Conservation (phyloP, 2,888 invertebrate species). For the Acheta domesticus region DNA sequence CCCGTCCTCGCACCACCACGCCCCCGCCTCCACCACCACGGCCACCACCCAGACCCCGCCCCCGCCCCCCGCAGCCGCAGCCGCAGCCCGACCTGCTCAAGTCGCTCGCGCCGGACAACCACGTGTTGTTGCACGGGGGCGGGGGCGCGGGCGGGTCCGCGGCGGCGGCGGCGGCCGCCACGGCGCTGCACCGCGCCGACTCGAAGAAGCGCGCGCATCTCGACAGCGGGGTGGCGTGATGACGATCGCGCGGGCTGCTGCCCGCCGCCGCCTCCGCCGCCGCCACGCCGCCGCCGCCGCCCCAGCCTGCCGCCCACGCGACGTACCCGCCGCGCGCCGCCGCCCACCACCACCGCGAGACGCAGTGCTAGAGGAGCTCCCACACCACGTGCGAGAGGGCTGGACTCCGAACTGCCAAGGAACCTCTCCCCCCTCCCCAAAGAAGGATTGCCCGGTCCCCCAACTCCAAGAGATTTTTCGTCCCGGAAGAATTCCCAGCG, state of each 20-base stretch:
- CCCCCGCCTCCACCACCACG: not conserved
- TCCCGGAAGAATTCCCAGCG: too few relatives aligned
- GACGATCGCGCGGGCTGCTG: not conserved
- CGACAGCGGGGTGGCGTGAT: constrained; percentile 51
- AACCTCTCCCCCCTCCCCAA: too few relatives aligned
- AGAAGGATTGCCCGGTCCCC: too few relatives aligned
- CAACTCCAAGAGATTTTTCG: too few relatives aligned
- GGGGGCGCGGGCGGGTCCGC: constrained; percentile 32
- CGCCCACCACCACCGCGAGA: constrained; percentile 22
- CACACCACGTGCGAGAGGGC: not conserved
- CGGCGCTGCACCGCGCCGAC: constrained; percentile 49
- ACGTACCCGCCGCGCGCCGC: not conserved
- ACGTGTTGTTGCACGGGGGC: too few relatives aligned
- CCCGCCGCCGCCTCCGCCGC: not conserved
- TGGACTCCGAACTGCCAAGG: too few relatives aligned
- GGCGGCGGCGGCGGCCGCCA: constrained; percentile 46
- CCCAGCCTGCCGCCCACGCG: not conserved
- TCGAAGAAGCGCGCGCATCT: constrained; percentile 52
- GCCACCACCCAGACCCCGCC: constrained; percentile 19
- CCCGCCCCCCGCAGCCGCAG: constrained; percentile 43
- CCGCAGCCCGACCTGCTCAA: constrained; percentile 41
- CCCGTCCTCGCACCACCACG: constrained; percentile 27
- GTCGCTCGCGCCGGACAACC: constrained; percentile 22
- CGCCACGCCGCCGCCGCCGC: not conserved
- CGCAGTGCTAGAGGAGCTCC: constrained; percentile 27